A percentile compares a stretch with the other conserved stretches of the same genome.
Evolutionary conservation across 2,113 vertebrate genomes (phyloP).

Genomic region (Gymnorhina tibicen): DNA sequence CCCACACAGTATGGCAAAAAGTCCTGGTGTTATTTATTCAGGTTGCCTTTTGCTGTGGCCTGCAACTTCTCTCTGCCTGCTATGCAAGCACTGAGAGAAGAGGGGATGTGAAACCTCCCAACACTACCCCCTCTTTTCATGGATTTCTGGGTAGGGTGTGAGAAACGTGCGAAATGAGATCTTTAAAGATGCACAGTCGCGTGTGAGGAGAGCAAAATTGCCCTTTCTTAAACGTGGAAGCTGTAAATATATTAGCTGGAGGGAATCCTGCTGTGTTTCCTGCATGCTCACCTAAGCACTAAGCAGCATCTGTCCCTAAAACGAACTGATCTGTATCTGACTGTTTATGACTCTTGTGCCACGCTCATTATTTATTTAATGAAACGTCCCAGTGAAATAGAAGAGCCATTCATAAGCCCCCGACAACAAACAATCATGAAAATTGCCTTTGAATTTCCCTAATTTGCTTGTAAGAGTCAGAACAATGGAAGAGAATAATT

Average conservation of each 20-base stretch:
- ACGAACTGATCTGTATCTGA: neutral
- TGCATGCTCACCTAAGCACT: neutral
- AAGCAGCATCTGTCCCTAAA: neutral
- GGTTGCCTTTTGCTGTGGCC: neutral
- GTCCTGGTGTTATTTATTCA: neutral
- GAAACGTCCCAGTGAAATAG: neutral
- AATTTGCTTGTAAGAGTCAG: constrained; percentile 48
- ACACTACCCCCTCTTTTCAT: neutral
- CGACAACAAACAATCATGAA: constrained; percentile 57
- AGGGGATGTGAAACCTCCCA: neutral
- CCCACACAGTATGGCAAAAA: neutral
- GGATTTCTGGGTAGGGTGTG: neutral
- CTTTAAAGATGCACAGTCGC: neutral
- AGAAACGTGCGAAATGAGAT: neutral
- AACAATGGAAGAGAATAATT: constrained; percentile 59
- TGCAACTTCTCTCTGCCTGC: neutral
- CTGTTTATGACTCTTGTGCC: neutral
- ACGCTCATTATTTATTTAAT: constrained; percentile 29
- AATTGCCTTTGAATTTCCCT: constrained; percentile 62
- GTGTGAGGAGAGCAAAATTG: neutral
- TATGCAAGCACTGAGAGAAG: neutral
- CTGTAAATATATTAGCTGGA: neutral
- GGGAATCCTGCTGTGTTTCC: neutral
- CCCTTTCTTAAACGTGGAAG: neutral
- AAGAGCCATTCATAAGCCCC: constrained; percentile 42